Conservation (phyloP, 2,888 invertebrate genomes). For the Carpatolechia fugitivella region DNA sequence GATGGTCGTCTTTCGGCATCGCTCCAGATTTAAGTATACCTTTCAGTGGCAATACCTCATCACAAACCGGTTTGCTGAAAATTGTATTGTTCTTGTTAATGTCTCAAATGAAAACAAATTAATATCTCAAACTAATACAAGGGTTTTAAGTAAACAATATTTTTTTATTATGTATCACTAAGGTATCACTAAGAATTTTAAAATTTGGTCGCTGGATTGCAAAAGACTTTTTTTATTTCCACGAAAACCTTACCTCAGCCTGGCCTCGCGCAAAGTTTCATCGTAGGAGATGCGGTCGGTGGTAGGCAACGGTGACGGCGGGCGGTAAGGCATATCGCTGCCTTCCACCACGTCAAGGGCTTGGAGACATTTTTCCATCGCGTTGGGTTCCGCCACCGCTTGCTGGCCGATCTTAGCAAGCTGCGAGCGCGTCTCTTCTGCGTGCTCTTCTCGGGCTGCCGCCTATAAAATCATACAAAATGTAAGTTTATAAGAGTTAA, state of each 20-base stretch:
- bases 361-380: slow-evolving; percentile 62
- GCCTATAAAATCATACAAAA: slow-evolving; percentile 32
- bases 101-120: too few relatives aligned
- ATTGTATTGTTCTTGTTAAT: too few relatives aligned
- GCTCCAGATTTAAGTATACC: slow-evolving; percentile 66
- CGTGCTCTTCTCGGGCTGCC: slow-evolving; percentile 56
- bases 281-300: slow-evolving; percentile 65
- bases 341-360: slow-evolving; percentile 69
- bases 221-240: neutral
- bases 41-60: slow-evolving; percentile 56
- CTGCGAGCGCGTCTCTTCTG: slow-evolving; percentile 51
- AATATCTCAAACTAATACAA: too few relatives aligned
- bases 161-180: too few relatives aligned
- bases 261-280: slow-evolving; percentile 46
- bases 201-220: too few relatives aligned
- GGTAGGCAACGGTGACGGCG: slow-evolving; percentile 58
- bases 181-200: too few relatives aligned
- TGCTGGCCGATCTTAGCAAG: slow-evolving; percentile 61
- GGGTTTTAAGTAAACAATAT: too few relatives aligned
- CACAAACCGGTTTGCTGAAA: slow-evolving; percentile 45
- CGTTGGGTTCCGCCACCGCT: slow-evolving; percentile 60
- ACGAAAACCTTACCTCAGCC: slow-evolving; percentile 43
- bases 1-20: slow-evolving; percentile 67
- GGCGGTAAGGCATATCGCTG: slow-evolving; percentile 50
- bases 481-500: neutral